Conservation (phyloP, 2,888 invertebrate species). For the Archips crataeganus region DNA sequence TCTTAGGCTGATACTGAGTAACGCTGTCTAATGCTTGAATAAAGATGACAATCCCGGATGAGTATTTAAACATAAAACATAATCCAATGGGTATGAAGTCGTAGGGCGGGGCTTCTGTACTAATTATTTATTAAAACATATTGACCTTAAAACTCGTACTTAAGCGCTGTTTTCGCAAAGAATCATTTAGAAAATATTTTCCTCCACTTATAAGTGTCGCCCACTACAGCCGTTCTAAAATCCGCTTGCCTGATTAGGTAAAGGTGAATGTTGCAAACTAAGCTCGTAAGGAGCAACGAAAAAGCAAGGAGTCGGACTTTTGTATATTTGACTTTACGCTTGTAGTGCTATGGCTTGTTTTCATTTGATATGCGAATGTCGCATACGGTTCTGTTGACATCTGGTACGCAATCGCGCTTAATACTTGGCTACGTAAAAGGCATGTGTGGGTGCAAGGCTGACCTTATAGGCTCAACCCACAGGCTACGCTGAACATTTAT, state of each 20-base stretch:
- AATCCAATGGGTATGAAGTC: too few relatives aligned
- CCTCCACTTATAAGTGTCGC: conserved; percentile 67
- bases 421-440: conserved; percentile 77
- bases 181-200: conserved; percentile 57
- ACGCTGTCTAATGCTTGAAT: too few relatives aligned
- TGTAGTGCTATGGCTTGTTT: conserved; percentile 47
- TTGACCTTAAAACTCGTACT: not conserved
- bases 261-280: conserved; percentile 83
- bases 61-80: too few relatives aligned
- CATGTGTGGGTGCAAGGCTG: conserved; percentile 84
- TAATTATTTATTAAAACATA: not conserved
- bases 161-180: conserved; percentile 25
- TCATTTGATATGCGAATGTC: conserved; percentile 44
- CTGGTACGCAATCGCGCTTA: conserved; percentile 52
- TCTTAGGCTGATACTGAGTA: too few relatives aligned
- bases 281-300: conserved; percentile 53
- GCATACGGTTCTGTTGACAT: conserved; percentile 50
- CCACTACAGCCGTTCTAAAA: conserved; percentile 81
- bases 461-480: conserved; percentile 83
- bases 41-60: too few relatives aligned
- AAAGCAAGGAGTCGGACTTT: conserved; percentile 25
- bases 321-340: conserved; percentile 31
- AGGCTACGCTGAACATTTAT: conserved; percentile 74
- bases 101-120: too few relatives aligned
- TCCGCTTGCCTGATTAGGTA: conserved; percentile 84